Base-by-base conservation (phyloP, 2,888 invertebrate genomes). In the Ellobium chinense region DNA sequence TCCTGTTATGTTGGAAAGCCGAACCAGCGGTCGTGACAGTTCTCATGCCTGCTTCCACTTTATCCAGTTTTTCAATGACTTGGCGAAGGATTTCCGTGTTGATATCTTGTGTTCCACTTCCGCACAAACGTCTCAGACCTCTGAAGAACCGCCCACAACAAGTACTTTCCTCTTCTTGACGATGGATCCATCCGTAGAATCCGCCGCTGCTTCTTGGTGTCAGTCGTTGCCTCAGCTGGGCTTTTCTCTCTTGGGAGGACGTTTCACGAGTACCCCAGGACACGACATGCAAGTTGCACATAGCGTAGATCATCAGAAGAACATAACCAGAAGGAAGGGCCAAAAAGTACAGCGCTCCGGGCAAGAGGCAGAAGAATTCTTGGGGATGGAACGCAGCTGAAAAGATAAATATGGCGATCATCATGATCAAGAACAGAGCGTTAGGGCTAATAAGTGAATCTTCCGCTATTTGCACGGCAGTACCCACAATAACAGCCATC, bases 281-380 rank as follows among this genome's bases (percentile, higher is more conserved):
- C 1, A 98, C 96, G 90, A 97, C 96, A 92, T 98, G 97, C 94
- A 98, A 94, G 92, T 98, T 98, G 91, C 97, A 97, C 54, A 98
- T 94, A 0, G 97, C 97, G 91, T 97, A 98, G 80, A 98, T 96
- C 84, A 97, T 96, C 76, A 98, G 94, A 91, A 98, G 94, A 94
- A 98, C 95, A 93, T 98, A 98, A 96, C 98, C 98, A 85, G 97
- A 96, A 0, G 98, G 98, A 78, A 98, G 97, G 14, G 97, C 97
- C 66, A 98, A 95, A 91, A 96, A 96, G 92, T 98, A 98, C 68
- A 98, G 84, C 14, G 95, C 80, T 63, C 90, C 90, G 37, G 85
- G 87, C 18, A 90, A 83, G 18, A 92, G 83, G 82, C 89, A 89
- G 39, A 87, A 83, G 82, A 91, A 91, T 83, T 92, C 92, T 37